A percentile compares a stretch with the other conserved stretches of the same genome.
These are phyloP conservation scores for Netelia melanura DNA, from an alignment of 2,888 invertebrate species.

Conservation along the genomic window DNA sequence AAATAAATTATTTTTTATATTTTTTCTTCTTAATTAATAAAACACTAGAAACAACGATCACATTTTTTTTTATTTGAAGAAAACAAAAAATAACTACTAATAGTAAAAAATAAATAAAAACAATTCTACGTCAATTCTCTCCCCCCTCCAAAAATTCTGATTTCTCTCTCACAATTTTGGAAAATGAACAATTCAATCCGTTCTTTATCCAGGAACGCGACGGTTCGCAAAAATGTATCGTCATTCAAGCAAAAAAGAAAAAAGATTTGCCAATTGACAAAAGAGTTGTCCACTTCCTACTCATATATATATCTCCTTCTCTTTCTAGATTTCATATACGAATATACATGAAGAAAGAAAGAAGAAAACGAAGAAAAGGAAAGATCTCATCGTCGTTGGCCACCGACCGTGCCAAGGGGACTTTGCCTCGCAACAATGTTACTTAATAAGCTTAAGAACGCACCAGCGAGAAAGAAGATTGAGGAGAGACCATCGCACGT, in stretches of 20 bases:
- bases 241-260: conserved; percentile 1
- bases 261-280: conserved; percentile 58
- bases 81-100: too few species aligned
- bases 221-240: conserved; percentile 10
- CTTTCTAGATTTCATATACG: neutral
- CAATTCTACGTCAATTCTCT: neutral
- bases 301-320: conserved; percentile 25
- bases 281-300: conserved; percentile 72
- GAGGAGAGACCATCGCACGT: conserved; percentile 65
- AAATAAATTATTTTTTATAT: too few species aligned
- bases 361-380: conserved; percentile 59
- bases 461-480: conserved; percentile 79
- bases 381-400: conserved; percentile 69
- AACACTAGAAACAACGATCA: too few species aligned
- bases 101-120: too few species aligned
- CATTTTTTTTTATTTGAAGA: too few species aligned
- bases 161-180: neutral
- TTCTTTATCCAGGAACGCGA: neutral
- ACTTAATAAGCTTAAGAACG: conserved; percentile 84
- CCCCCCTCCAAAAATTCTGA: neutral
- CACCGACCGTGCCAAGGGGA: conserved; percentile 73
- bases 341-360: conserved; percentile 27
- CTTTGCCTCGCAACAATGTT: conserved; percentile 80
- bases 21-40: too few species aligned
- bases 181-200: neutral